A percentile compares a stretch with the other conserved stretches of the same genome.
These are phyloP conservation scores for Epinephelus lanceolatus DNA, from an alignment of 2,113 vertebrate species.

Conservation along the genomic window DNA sequence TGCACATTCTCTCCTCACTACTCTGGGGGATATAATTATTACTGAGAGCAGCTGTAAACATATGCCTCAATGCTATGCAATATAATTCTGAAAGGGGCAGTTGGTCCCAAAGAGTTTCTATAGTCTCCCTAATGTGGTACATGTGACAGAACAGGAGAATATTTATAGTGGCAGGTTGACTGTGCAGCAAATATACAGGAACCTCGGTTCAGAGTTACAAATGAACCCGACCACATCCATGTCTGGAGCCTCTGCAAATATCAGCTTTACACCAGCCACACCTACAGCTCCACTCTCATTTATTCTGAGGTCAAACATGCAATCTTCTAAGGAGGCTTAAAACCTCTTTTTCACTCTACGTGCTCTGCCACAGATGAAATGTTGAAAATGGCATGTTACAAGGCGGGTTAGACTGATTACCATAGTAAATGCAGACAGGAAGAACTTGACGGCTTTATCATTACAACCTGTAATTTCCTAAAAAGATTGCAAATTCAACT, in stretches of 20 bases:
- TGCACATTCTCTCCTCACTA: constrained; percentile 11
- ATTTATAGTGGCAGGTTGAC: constrained; percentile 43
- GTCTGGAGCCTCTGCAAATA: constrained; percentile 33
- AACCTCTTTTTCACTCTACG: constrained; percentile 6
- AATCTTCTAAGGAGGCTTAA: constrained; percentile 28
- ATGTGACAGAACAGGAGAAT: constrained; percentile 26
- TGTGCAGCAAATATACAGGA: constrained; percentile 18
- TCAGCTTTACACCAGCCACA: constrained; percentile 22
- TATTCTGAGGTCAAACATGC: constrained; percentile 24
- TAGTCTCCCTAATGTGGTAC: constrained; percentile 21
- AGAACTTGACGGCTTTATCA: constrained; percentile 51
- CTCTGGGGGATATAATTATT: constrained; percentile 48
- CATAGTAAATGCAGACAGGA: constrained; percentile 40
- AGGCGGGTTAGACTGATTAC: constrained; percentile 46
- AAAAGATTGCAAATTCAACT: constrained; percentile 64
- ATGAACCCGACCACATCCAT: constrained; percentile 24
- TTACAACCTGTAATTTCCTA: constrained; percentile 63
- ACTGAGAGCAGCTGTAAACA: constrained; percentile 56
- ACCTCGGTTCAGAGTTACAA: background rate
- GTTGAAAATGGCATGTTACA: constrained; percentile 39
- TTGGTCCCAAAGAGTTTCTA: constrained; percentile 35
- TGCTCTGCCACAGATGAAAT: constrained; percentile 22
- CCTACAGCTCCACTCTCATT: constrained; percentile 17
- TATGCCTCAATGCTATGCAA: constrained; percentile 23
- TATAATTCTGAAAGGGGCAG: constrained; percentile 32